Conservation (phyloP, 2,888 invertebrate species). For the Synergus laeviventris region DNA sequence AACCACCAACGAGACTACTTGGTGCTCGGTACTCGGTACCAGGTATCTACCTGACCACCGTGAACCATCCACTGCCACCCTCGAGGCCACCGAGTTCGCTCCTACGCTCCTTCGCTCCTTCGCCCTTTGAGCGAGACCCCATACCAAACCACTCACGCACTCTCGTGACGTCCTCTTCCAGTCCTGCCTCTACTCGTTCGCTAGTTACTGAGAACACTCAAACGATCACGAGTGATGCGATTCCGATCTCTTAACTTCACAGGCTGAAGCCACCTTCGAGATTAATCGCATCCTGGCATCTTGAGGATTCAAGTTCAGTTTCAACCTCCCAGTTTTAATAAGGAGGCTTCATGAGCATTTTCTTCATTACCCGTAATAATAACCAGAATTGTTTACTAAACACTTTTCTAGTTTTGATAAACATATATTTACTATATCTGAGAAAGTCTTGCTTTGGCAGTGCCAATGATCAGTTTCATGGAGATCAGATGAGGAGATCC, state of each 20-base stretch:
- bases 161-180: conserved; percentile 21
- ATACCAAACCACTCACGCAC: conserved; percentile 30
- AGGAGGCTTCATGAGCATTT: no score
- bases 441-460: no score
- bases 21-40: conserved; percentile 31
- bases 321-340: neutral
- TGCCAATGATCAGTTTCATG: no score
- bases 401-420: no score
- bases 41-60: conserved; percentile 41
- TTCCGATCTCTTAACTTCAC: conserved; percentile 25
- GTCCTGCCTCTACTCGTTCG: neutral
- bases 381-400: no score
- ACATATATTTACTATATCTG: no score
- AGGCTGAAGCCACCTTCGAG: neutral
- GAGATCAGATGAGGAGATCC: no score
- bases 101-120: conserved; percentile 37
- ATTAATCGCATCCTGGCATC: neutral
- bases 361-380: no score
- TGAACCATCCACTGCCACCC: conserved; percentile 37
- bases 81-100: conserved; percentile 41
- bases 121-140: conserved; percentile 38
- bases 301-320: neutral
- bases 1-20: conserved; percentile 10
- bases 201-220: conserved; percentile 37
- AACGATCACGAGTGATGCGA: conserved; percentile 39